A percentile compares a stretch with the other conserved stretches of the same genome.
phyloP scores from a whole-genome alignment of 2,113 vertebrate species.

The Aldabrachelys gigantea region DNA sequence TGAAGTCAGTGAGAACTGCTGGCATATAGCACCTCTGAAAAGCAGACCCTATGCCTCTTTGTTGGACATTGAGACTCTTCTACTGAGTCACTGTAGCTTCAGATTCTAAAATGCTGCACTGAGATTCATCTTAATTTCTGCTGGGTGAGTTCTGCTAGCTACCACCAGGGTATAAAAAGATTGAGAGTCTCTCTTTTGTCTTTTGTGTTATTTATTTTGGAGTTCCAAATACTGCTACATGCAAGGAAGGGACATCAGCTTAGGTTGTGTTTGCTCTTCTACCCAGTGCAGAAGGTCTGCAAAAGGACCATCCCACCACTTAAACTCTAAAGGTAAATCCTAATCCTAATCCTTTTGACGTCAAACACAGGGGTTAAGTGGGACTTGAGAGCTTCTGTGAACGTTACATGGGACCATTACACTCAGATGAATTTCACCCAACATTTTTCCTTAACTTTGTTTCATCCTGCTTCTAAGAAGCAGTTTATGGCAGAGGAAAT shows the following conservation, averaged over 20 bases:
- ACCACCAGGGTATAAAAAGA: not conserved
- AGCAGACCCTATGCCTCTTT: not conserved
- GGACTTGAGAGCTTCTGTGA: slow-evolving; percentile 22
- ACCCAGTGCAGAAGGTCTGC: fast-evolving
- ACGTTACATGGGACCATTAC: not conserved
- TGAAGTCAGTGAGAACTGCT: not conserved
- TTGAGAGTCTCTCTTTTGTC: too few species aligned
- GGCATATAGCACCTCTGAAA: not conserved
- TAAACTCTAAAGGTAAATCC: slow-evolving; percentile 41
- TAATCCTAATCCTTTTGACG: not conserved
- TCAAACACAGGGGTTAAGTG: slow-evolving; percentile 17
- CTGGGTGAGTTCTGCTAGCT: not conserved
- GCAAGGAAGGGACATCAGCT: not conserved
- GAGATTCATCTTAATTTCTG: not conserved
- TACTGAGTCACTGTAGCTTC: not conserved
- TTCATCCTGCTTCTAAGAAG: slow-evolving; percentile 28
- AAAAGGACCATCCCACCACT: not conserved
- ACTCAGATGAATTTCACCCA: slow-evolving; percentile 42
- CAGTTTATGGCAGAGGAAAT: fast-evolving
- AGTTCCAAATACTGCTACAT: not conserved
- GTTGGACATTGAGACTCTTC: not conserved
- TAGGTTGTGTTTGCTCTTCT: not conserved
- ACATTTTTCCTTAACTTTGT: slow-evolving; percentile 22
- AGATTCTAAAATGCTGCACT: not conserved
- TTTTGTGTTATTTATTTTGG: not conserved